Base-by-base conservation (phyloP, 2,113 vertebrate species). In the Brachyhypopomus gauderio region DNA sequence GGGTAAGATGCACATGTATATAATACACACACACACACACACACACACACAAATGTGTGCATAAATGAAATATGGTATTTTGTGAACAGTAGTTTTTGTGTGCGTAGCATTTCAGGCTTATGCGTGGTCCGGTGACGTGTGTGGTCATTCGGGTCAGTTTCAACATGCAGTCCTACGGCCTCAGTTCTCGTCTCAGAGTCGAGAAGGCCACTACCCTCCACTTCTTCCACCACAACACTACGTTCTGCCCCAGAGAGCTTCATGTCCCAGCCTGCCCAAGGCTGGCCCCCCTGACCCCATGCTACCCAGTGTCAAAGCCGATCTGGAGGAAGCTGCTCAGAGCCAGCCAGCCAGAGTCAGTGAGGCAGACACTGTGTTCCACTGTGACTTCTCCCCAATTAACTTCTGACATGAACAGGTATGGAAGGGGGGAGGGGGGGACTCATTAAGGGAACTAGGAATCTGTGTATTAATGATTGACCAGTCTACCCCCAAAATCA, bases 321-420 rank as follows among this genome's bases (percentile, higher is more conserved):
- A 85, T 52, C 52, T 79, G 19, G 84, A 83, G 30, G 84, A 85
- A 36, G 60, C 34, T 0, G 76, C 71, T 25, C 71, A 82, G 6
- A 67, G 25, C 63, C 84, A 83, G 73, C 52, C 58, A 63, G 56
- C 38, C 72, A 73, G 63, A 77, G 81, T 62, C 74, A 62, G 64
- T 27, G 84, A 85, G 69, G 23, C 81, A 23, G 84, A 83, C 38
- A 82, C 81, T 19, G 73, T 72, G 19, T 85, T 94, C 84, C 90
- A 94, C 59, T 93, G 91, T 6, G 90, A 94, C 73, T 94, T 94
- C 84, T 94, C 93, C 36, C 89, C 91, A 5, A 91, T 93, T 84
- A 87, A 92, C 45, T 93, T 93, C 72, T 94, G 89, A 93, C 8
- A 67, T 27, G 7, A 82, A 59, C 38, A 82, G 73, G 80, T 82